A percentile compares a stretch with the other conserved stretches of the same genome.
Evolutionary conservation across 2,113 vertebrate genomes (phyloP).

Genomic region (Chloropsis hardwickii): DNA sequence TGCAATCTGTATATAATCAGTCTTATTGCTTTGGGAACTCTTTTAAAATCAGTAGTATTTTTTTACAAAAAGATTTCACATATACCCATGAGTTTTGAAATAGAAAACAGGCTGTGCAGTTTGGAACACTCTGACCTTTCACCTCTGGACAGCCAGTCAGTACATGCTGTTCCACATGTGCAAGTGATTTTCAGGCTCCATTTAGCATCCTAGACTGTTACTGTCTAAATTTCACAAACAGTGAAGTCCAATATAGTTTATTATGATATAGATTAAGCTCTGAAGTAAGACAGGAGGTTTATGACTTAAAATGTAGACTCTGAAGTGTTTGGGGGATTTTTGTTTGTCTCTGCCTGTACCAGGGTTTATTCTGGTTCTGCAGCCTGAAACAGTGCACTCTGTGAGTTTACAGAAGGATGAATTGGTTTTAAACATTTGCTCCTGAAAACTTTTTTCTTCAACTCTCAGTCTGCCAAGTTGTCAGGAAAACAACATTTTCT

Average conservation of each 20-base stretch:
- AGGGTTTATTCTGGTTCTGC: background rate
- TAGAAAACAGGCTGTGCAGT: background rate
- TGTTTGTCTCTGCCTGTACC: background rate
- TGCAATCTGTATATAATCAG: background rate
- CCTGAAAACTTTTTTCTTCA: background rate
- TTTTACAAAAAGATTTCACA: background rate
- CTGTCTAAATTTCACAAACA: background rate
- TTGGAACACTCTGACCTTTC: conserved; percentile 17
- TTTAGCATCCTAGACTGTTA: background rate
- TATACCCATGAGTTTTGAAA: background rate
- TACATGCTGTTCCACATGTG: conserved; percentile 6
- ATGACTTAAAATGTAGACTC: background rate
- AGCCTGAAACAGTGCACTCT: background rate
- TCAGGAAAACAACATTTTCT: background rate
- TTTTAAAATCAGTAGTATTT: background rate
- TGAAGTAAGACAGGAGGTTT: background rate
- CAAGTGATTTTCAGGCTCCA: background rate
- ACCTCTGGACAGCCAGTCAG: background rate
- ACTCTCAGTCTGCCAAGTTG: background rate
- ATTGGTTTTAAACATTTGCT: background rate
- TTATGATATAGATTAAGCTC: background rate
- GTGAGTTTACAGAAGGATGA: background rate
- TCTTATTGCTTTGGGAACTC: background rate
- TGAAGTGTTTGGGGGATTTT: rapidly evolving
- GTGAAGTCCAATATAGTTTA: background rate